These are phyloP conservation scores for Microdon myrmicae DNA, from an alignment of 2,888 invertebrate species.

Conservation along the genomic window DNA sequence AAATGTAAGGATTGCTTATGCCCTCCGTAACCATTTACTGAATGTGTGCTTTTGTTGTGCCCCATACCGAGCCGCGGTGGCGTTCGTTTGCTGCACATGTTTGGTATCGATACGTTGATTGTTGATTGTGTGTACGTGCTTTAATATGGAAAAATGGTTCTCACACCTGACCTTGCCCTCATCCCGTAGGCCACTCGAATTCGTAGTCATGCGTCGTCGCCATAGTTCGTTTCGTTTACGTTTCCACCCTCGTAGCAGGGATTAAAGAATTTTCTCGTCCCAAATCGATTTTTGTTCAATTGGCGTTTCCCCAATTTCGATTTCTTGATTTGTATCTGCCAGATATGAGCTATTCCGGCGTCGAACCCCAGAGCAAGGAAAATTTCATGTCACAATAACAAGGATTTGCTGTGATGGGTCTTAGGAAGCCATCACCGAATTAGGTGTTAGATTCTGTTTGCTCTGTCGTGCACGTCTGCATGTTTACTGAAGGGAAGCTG, in stretches of 20 bases:
- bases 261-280: constrained; percentile 48
- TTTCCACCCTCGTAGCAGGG: constrained; percentile 14
- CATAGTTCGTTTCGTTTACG: constrained; percentile 12
- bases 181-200: constrained; percentile 21
- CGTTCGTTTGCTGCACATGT: constrained; percentile 14
- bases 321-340: constrained; percentile 33
- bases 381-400: constrained; percentile 41
- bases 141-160: constrained; percentile 41
- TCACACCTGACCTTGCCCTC: constrained; percentile 29
- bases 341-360: constrained; percentile 27
- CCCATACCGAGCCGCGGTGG: too few species aligned
- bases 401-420: constrained; percentile 32
- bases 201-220: constrained; percentile 14
- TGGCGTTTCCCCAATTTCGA: constrained; percentile 42
- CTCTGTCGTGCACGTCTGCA: constrained; percentile 12
- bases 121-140: constrained; percentile 35
- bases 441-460: constrained; percentile 30
- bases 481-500: constrained; percentile 29
- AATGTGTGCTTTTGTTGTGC: too few species aligned
- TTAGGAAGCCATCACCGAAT: constrained; percentile 20
- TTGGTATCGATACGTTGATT: constrained; percentile 26
- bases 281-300: constrained; percentile 46
- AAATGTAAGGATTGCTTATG: too few species aligned
- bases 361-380: constrained; percentile 25
- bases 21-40: too few species aligned